Conservation (phyloP, 1,140 invertebrate species). For the Monomorium pharaonis region DNA sequence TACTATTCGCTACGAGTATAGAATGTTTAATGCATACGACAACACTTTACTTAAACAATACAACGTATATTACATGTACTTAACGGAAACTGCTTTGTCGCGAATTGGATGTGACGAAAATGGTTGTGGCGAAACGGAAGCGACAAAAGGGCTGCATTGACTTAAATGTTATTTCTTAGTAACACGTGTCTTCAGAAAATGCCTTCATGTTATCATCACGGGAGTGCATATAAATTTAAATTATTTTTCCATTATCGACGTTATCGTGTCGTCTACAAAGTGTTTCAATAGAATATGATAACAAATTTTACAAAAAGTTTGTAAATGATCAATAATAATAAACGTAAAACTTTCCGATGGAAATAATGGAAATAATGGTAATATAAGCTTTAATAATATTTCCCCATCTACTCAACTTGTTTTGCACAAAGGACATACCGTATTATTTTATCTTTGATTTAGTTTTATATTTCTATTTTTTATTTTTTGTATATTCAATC, state of each 20-base stretch:
- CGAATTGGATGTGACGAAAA: slow-evolving; percentile 37
- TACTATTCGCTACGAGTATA: background rate
- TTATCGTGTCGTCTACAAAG: background rate
- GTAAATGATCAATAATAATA: background rate
- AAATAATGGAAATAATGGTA: background rate
- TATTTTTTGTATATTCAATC: background rate
- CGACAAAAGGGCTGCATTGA: slow-evolving; percentile 1
- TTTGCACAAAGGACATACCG: background rate
- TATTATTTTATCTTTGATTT: background rate
- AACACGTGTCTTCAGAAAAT: background rate
- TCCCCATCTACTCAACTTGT: background rate
- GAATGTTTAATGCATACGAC: slow-evolving; percentile 50
- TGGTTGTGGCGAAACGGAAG: slow-evolving; percentile 10
- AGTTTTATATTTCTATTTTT: background rate
- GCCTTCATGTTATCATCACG: background rate
- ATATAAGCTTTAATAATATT: background rate
- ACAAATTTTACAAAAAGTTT: background rate
- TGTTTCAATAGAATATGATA: background rate
- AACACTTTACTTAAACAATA: slow-evolving; percentile 29
- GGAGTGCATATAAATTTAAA: background rate
- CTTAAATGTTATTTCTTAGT: slow-evolving; percentile 17
- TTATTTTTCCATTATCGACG: background rate
- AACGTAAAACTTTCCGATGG: background rate
- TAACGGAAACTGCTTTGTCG: slow-evolving; percentile 7
- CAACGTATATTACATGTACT: slow-evolving; percentile 1